Evolutionary conservation across 2,797 vertebrate genomes (phyloP).

Genomic region (Hoplostethus atlanticus): DNA sequence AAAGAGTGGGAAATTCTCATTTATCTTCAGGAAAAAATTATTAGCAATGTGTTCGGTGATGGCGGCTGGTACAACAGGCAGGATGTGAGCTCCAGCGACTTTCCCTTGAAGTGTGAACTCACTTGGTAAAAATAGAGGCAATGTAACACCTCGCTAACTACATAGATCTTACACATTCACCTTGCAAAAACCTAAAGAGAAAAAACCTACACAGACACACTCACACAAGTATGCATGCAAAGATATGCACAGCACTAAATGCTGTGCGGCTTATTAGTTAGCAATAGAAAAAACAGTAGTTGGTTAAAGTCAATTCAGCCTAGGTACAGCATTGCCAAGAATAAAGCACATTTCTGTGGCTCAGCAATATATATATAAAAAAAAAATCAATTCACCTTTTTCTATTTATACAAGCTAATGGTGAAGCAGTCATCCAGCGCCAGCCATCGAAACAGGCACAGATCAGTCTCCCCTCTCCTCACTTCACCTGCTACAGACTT

Average conservation of each 20-base stretch:
- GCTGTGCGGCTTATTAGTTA: too few species aligned
- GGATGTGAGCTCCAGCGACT: constrained; percentile 44
- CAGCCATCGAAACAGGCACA: too few species aligned
- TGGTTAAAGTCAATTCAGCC: not conserved
- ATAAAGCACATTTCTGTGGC: not conserved
- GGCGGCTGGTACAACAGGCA: constrained; percentile 3
- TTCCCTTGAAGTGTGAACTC: constrained; percentile 55
- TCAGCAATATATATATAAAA: not conserved
- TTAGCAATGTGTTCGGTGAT: constrained; percentile 12
- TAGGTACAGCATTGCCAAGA: not conserved
- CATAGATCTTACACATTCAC: constrained; percentile 44
- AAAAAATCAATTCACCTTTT: not conserved
- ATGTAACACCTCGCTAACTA: constrained; percentile 51
- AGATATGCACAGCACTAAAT: not conserved
- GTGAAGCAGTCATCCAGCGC: too few species aligned
- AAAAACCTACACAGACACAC: constrained; percentile 13
- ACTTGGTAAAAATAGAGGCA: constrained; percentile 56
- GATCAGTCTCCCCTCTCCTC: too few species aligned
- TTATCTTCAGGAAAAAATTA: constrained; percentile 38
- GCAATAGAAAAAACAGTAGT: not conserved
- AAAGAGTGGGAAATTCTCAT: constrained; percentile 1
- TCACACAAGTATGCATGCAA: not conserved
- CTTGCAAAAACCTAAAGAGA: constrained; percentile 15
- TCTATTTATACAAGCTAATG: not conserved
- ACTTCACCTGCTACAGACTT: too few species aligned